These are phyloP conservation scores for Panthera tigris DNA, from an alignment of 2,113 vertebrate species.

Conservation along the genomic window DNA sequence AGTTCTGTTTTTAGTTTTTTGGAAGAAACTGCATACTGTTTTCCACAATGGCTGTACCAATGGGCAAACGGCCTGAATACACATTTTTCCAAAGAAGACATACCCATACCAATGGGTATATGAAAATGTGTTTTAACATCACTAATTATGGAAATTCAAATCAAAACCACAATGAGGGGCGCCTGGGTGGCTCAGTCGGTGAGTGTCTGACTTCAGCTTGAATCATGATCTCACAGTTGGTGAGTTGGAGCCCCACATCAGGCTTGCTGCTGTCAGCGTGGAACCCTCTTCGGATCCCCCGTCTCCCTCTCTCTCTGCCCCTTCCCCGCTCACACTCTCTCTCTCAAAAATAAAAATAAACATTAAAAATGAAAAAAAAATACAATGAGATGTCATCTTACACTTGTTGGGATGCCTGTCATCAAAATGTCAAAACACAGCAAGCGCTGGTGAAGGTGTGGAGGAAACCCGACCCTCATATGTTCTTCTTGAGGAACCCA, in stretches of 20 bases:
- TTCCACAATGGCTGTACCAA: neutral
- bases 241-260: no score
- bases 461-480: neutral
- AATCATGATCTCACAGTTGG: no score
- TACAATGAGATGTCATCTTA: neutral
- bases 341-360: no score
- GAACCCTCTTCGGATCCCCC: no score
- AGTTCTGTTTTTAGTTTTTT: neutral
- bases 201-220: no score
- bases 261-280: no score
- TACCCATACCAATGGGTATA: neutral
- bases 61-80: neutral
- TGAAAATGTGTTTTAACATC: neutral
- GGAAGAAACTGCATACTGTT: neutral
- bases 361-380: no score
- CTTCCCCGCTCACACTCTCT: no score
- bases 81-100: neutral
- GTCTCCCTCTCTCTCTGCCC: no score
- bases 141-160: neutral
- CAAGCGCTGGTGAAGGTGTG: no score
- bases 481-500: neutral
- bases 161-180: no score
- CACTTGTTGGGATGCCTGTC: neutral
- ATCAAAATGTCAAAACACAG: neutral
- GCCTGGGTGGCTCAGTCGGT: no score